These are phyloP conservation scores for Poeciliopsis turrubarensis DNA, from an alignment of 2,113 vertebrate species.

Conservation along the genomic window DNA sequence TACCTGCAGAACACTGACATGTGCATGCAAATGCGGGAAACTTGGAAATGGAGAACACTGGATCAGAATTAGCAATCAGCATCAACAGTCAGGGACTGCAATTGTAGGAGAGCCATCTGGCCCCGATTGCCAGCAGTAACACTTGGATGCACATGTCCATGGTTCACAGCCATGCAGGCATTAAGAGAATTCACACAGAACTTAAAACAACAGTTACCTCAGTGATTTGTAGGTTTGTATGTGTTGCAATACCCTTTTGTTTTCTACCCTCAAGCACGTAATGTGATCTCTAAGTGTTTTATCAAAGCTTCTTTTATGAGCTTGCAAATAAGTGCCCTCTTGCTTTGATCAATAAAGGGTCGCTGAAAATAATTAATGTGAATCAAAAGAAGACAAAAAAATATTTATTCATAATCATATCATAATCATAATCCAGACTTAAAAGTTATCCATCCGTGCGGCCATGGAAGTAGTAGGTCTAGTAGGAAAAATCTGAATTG, in stretches of 20 bases:
- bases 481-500: no score
- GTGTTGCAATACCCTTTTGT: slow-evolving; percentile 25
- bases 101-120: slow-evolving; percentile 15
- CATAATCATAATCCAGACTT: not conserved
- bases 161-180: slow-evolving; percentile 5
- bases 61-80: slow-evolving; percentile 34
- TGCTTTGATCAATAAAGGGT: slow-evolving; percentile 43
- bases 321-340: slow-evolving; percentile 19
- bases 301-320: not conserved
- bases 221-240: slow-evolving; percentile 4
- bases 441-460: not conserved
- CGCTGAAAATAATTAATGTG: slow-evolving; percentile 21
- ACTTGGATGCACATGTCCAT: slow-evolving; percentile 4
- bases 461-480: no score
- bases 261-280: not conserved
- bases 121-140: slow-evolving; percentile 13
- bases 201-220: not conserved
- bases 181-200: slow-evolving; percentile 2
- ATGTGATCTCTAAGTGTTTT: slow-evolving; percentile 13
- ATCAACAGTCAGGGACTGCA: slow-evolving; percentile 30
- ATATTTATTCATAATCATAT: no score
- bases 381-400: not conserved
- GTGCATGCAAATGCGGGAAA: slow-evolving; percentile 46
- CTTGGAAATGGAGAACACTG: slow-evolving; percentile 21
- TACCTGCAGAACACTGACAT: slow-evolving; percentile 60